Percentiles rank a stretch among this genome's conserved stretches.
Conservation (phyloP, 1,140 invertebrate species). For the Ctenoplectra terminalis region DNA sequence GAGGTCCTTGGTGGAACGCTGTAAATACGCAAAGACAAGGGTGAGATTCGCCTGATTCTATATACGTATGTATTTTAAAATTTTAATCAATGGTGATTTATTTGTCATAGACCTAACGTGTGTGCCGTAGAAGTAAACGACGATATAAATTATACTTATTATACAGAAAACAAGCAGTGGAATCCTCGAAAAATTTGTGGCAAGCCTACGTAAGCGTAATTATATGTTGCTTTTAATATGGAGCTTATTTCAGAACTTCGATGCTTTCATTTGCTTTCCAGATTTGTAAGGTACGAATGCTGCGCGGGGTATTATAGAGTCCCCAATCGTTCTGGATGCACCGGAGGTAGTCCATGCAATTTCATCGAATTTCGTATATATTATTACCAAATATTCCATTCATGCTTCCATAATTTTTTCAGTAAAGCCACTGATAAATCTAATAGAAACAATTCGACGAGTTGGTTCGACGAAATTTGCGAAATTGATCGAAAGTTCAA, state of each 20-base stretch:
- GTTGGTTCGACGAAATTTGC: conserved; percentile 19
- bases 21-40: background rate
- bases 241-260: background rate
- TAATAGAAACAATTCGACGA: conserved; percentile 5
- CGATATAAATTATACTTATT: conserved; percentile 79
- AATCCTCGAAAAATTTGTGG: conserved; percentile 81
- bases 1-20: background rate
- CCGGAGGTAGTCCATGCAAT: conserved; percentile 10
- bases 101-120: conserved; percentile 79
- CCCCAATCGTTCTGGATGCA: background rate
- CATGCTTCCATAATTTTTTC: background rate
- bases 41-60: background rate
- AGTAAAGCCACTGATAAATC: conserved; percentile 27
- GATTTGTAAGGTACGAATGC: conserved; percentile 27
- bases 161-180: conserved; percentile 83
- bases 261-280: background rate
- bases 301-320: conserved; percentile 30
- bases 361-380: no score
- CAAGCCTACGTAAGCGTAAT: conserved; percentile 79
- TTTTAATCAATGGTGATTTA: background rate
- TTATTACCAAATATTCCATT: no score
- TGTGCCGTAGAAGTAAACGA: conserved; percentile 83
- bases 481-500: conserved; percentile 8
- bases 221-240: background rate
- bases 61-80: background rate